Evolutionary conservation across 2,888 invertebrate species (phyloP), one percentile per base, ranked within the genome.

Genomic region (Blastobasis adustella): DNA sequence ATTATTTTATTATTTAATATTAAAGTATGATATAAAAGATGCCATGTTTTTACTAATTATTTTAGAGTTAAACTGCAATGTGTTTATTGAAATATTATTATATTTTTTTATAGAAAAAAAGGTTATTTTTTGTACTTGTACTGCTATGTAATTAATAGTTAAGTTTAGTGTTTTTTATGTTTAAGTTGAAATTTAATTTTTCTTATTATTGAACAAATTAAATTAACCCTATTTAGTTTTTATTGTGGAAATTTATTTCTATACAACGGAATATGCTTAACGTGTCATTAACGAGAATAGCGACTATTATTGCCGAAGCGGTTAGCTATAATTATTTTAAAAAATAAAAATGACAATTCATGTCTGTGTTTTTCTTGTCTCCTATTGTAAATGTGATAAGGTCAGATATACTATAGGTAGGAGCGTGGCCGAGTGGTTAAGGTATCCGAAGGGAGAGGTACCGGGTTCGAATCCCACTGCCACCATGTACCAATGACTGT

Each of bases 241-340:
- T 75, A 76, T 67, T 71, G 69, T 73, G 67, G 67, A 69, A 65
- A 66, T 67, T 67, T 67, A 67, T 67, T 69, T 59, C 67, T 79
- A 77, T 84, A 87, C 85, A 84, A 84, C 83, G 82, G 79, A 78
- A 83, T 82, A 86, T 87, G 88, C 87, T 87, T 87, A 76, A 75
- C 83, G 87, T 88, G 87, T 88, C 87, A 86, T 88, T 85, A 61
- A 77, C 71, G 82, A 83, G 80, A 76, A 85, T 87, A 86, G 85
- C 83, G 78, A 79, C 76, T 72, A 85, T 86, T 83, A 88, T 87
- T 84, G 86, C 87, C 87, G 89, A 81, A 83, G 84, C 80, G 87
- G 89, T 89, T 89, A 89, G 89, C 87, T 89, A 89, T 89, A 89
- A 89, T 89, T 89, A 89, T 89, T 89, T 89, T 82, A 88, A 89